These are phyloP conservation scores for Sebastes melanostomus DNA, from an alignment of 2,797 vertebrate species.

Conservation along the genomic window DNA sequence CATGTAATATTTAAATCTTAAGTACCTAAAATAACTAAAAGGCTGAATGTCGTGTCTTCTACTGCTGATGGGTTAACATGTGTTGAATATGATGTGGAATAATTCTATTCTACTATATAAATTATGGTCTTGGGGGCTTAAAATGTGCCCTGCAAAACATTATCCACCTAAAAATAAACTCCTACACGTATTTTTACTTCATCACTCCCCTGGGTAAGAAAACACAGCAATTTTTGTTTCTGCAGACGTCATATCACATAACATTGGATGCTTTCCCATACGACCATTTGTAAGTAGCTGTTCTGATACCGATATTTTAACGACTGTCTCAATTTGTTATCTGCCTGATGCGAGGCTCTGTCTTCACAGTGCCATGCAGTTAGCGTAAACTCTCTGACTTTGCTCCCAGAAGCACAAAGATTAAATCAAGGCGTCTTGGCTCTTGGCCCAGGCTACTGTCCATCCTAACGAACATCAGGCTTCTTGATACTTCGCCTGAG, in stretches of 20 bases:
- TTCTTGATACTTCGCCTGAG: neutral
- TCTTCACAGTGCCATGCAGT: constrained; percentile 27
- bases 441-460: constrained; percentile 22
- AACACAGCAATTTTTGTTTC: neutral
- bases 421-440: constrained; percentile 56
- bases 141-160: neutral
- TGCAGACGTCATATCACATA: neutral
- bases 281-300: neutral
- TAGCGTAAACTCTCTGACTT: constrained; percentile 45
- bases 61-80: neutral
- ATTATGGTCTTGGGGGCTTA: neutral
- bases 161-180: neutral
- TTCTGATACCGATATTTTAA: neutral
- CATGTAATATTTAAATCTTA: constrained; percentile 19
- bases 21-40: neutral
- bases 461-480: constrained; percentile 31
- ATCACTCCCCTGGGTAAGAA: neutral
- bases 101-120: neutral
- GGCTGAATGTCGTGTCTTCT: neutral
- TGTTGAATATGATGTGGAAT: neutral
- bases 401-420: constrained; percentile 50
- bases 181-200: neutral
- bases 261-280: neutral
- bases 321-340: neutral
- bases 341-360: neutral